These are phyloP conservation scores for Castor canadensis DNA, from an alignment of 2,113 vertebrate genomes.

Conservation along the genomic window DNA sequence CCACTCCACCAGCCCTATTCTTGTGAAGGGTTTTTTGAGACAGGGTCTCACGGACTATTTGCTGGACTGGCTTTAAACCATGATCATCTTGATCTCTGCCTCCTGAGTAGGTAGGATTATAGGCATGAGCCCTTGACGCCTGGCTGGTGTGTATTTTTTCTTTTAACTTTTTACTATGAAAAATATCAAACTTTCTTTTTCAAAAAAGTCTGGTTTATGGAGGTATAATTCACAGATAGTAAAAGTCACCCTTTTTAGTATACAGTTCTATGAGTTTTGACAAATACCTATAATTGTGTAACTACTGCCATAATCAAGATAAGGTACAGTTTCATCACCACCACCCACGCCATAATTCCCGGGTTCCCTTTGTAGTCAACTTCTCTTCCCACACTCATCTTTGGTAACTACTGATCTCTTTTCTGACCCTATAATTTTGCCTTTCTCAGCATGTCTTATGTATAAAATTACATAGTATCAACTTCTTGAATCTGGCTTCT, in stretches of 20 bases:
- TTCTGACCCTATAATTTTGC: background rate
- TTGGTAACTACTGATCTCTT: background rate
- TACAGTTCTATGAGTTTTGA: background rate
- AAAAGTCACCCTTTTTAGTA: background rate
- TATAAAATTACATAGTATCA: background rate
- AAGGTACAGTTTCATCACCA: background rate
- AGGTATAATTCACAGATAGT: background rate
- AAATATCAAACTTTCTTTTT: background rate
- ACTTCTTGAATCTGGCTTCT: background rate
- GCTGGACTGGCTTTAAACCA: too few relatives aligned
- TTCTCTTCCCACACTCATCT: slow-evolving; percentile 10
- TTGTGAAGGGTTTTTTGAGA: too few relatives aligned
- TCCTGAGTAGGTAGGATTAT: too few relatives aligned
- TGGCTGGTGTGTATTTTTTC: too few relatives aligned
- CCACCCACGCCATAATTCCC: background rate
- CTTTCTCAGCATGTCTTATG: background rate
- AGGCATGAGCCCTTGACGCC: too few relatives aligned
- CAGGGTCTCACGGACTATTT: too few relatives aligned
- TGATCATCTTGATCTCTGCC: too few relatives aligned
- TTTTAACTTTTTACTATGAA: background rate
- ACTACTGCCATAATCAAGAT: background rate
- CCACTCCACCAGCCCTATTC: too few relatives aligned
- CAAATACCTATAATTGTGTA: background rate
- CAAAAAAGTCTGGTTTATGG: background rate
- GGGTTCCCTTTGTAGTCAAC: background rate